Evolutionary conservation across 2,113 vertebrate species (phyloP).

Genomic region (Mustela lutreola): DNA sequence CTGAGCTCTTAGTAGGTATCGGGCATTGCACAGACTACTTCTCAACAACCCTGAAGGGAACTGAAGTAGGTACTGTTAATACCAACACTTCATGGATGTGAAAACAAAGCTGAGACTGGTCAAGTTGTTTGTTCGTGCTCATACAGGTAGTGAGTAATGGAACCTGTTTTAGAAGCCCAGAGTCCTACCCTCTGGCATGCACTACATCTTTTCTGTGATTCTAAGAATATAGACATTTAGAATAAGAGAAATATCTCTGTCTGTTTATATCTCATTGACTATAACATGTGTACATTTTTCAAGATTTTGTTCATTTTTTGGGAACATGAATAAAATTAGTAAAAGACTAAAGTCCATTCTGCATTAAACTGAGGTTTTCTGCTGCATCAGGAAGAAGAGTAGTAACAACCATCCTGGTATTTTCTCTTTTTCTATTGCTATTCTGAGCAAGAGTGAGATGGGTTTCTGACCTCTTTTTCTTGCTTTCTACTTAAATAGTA

Average conservation of each 20-base stretch:
- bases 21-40: not conserved
- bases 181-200: not conserved
- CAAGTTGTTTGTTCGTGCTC: not conserved
- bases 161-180: not conserved
- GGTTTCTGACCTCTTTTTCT: constrained; percentile 73
- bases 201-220: not conserved
- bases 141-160: not conserved
- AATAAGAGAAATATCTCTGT: not conserved
- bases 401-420: constrained; percentile 23
- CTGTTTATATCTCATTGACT: not conserved
- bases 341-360: constrained; percentile 22
- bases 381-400: constrained; percentile 12
- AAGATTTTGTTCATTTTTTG: not conserved
- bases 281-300: not conserved
- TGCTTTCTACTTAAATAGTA: constrained; percentile 75
- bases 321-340: not conserved
- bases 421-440: constrained; percentile 68
- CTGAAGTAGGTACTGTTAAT: not conserved
- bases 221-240: not conserved
- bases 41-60: not conserved
- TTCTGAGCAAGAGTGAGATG: constrained; percentile 64
- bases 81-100: not conserved
- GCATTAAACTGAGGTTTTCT: constrained; percentile 54
- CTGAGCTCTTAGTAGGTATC: not conserved
- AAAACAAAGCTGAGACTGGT: not conserved